Percentiles rank a stretch among this genome's conserved stretches.
These are phyloP conservation scores for Acronicta alni DNA, from an alignment of 2,888 invertebrate genomes.

Conservation along the genomic window DNA sequence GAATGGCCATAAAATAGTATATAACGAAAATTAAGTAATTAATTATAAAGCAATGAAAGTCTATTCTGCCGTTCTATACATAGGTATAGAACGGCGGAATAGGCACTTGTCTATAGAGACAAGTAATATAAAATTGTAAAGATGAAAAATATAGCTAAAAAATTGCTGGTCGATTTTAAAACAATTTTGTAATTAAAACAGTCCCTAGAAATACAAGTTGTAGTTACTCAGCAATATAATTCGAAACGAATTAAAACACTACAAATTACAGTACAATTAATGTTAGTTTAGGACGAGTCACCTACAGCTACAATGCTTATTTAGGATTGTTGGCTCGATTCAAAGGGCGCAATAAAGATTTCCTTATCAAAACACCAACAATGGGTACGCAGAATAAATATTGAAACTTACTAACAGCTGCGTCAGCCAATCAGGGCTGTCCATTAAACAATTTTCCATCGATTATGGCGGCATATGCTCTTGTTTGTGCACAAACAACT, in stretches of 20 bases:
- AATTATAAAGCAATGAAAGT: no score
- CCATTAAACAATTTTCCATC: slow-evolving; percentile 45
- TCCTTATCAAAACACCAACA: slow-evolving; percentile 34
- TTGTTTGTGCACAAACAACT: slow-evolving; percentile 15
- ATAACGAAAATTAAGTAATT: no score
- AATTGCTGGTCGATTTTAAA: neutral
- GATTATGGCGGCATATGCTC: slow-evolving; percentile 28
- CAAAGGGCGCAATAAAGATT: slow-evolving; percentile 38
- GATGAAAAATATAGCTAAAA: no score
- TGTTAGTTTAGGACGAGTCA: slow-evolving; percentile 41
- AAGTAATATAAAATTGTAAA: no score
- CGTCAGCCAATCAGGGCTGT: slow-evolving; percentile 36
- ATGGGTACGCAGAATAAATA: slow-evolving; percentile 32
- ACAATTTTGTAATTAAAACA: slow-evolving; percentile 17
- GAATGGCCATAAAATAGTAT: no score
- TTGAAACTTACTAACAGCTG: slow-evolving; percentile 35
- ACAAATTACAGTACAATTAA: slow-evolving; percentile 32
- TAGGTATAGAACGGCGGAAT: no score
- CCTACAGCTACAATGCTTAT: slow-evolving; percentile 41
- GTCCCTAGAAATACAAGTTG: neutral
- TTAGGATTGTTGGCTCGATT: slow-evolving; percentile 37
- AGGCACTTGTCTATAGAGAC: no score
- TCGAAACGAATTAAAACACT: slow-evolving; percentile 18
- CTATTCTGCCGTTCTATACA: no score
- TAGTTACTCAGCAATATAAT: slow-evolving; percentile 9